phyloP scores from a whole-genome alignment of 2,113 vertebrate species.

The Myanophis thanlyinensis region DNA sequence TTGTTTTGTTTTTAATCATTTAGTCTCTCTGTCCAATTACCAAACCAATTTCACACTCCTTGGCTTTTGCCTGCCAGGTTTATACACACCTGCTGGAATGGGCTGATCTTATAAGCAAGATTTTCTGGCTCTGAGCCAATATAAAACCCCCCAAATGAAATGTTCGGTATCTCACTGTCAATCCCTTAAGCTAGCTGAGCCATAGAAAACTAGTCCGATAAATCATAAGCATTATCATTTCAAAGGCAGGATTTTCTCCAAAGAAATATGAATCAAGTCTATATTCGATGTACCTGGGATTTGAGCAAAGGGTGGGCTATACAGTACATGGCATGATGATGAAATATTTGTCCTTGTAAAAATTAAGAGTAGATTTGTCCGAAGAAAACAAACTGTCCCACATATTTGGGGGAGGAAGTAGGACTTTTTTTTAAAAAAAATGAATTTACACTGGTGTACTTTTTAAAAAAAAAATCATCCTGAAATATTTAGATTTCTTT shows the following conservation, averaged over 20 bases:
- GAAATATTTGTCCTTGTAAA: background rate
- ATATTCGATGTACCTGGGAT: background rate
- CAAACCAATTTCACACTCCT: constrained; percentile 58
- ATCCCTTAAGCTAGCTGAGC: constrained; percentile 7
- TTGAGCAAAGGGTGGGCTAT: background rate
- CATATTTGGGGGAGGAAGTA: background rate
- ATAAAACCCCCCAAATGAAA: constrained; percentile 41
- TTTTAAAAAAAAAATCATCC: constrained; percentile 31
- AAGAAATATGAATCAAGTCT: background rate
- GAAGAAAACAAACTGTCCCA: background rate
- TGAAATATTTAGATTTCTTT: constrained; percentile 11
- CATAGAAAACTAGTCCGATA: constrained; percentile 1
- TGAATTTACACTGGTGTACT: constrained; percentile 10
- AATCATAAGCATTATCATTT: constrained; percentile 23
- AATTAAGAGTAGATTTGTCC: background rate
- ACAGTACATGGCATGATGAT: fast-evolving
- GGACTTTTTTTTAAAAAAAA: background rate
- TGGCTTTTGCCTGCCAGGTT: constrained; percentile 55
- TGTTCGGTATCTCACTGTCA: constrained; percentile 41
- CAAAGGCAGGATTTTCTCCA: constrained; percentile 23
- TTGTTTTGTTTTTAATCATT: constrained; percentile 27
- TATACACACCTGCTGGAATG: constrained; percentile 52
- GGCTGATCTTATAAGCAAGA: constrained; percentile 51
- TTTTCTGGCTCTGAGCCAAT: constrained; percentile 36
- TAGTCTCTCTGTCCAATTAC: constrained; percentile 44